Evolutionary conservation across 2,797 vertebrate species (phyloP).

Genomic region (Todus mexicanus): DNA sequence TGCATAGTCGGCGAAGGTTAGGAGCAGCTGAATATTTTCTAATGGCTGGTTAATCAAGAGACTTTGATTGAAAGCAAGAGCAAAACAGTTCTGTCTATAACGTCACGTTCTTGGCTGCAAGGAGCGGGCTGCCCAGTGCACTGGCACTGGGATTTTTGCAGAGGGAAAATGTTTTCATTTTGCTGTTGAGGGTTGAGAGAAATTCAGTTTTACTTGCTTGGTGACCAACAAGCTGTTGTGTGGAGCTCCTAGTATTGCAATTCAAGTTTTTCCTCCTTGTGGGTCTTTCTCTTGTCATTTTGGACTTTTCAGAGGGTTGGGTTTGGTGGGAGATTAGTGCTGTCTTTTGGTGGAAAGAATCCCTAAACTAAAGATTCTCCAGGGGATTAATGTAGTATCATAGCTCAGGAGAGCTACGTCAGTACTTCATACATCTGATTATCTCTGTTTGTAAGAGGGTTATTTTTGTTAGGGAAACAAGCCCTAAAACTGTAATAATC

Average conservation of each 20-base stretch:
- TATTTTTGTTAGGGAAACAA: constrained; percentile 11
- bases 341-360: not conserved
- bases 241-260: not conserved
- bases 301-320: not conserved
- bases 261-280: not conserved
- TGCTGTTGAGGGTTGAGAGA: not conserved
- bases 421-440: not conserved
- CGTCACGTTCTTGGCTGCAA: not conserved
- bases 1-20: not conserved
- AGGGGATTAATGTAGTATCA: not conserved
- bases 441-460: not conserved
- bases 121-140: not conserved
- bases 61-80: not conserved
- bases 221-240: not conserved
- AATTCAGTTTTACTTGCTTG: not conserved
- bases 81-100: not conserved
- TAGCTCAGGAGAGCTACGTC: not conserved
- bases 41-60: not conserved
- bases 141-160: not conserved
- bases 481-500: not conserved
- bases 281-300: not conserved
- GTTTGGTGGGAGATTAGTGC: not conserved
- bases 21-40: not conserved
- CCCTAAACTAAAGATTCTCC: not conserved
- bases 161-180: not conserved